Conservation (phyloP, 2,888 invertebrate species). For the Agelastica alni region DNA sequence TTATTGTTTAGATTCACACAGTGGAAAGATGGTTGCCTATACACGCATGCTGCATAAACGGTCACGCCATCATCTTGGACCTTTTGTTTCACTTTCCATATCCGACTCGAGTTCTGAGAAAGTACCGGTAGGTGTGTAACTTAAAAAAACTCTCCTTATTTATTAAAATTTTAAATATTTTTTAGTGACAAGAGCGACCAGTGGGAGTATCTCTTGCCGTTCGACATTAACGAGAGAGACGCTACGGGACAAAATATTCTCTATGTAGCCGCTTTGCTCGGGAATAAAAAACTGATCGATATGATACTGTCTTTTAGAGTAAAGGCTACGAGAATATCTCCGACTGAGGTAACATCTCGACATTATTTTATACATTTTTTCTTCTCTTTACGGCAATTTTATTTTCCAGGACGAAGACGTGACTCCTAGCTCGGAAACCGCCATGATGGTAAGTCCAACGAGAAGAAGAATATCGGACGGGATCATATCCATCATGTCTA, state of each 20-base stretch:
- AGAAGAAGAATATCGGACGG: conserved; percentile 82
- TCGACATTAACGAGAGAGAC: conserved; percentile 90
- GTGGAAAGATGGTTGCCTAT: conserved; percentile 91
- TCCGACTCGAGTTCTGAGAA: conserved; percentile 69
- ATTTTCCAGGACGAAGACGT: conserved; percentile 55
- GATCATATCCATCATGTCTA: conserved; percentile 86
- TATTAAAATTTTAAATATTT: conserved; percentile 17
- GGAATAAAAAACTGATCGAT: conserved; percentile 78
- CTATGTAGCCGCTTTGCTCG: conserved; percentile 85
- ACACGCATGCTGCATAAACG: conserved; percentile 91
- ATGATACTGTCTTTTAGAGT: conserved; percentile 74
- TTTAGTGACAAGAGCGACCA: conserved; percentile 66
- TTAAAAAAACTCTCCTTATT: no score
- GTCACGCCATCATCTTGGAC: conserved; percentile 77
- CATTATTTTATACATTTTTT: conserved; percentile 1
- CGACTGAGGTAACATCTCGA: conserved; percentile 41
- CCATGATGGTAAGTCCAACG: conserved; percentile 59
- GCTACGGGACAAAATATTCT: conserved; percentile 89
- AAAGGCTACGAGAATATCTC: conserved; percentile 58
- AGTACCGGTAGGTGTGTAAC: conserved; percentile 58
- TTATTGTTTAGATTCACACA: conserved; percentile 75
- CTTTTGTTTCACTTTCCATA: conserved; percentile 81
- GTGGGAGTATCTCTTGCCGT: conserved; percentile 85
- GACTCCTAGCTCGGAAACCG: conserved; percentile 48
- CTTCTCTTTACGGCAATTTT: conserved; percentile 4